phyloP scores from a whole-genome alignment of 2,113 vertebrate species.

The Centrocercus urophasianus region DNA sequence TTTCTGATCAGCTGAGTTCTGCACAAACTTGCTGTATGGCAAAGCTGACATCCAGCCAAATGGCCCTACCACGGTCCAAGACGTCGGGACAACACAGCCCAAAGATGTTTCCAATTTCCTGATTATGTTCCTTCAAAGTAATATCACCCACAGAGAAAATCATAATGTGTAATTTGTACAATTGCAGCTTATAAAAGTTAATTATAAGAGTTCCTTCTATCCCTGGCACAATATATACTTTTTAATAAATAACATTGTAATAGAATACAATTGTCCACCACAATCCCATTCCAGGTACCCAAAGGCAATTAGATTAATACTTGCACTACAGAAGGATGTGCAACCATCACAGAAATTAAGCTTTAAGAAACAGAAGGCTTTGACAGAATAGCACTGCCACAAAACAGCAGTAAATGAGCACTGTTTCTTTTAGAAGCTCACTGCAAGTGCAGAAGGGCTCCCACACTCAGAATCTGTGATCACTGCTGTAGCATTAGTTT shows the following conservation, averaged over 20 bases:
- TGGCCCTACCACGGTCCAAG: background rate
- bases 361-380: conserved; percentile 27
- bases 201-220: conserved; percentile 10
- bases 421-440: background rate
- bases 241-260: conserved; percentile 53
- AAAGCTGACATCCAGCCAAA: conserved; percentile 1
- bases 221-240: background rate
- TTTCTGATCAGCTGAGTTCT: background rate
- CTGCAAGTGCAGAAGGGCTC: background rate
- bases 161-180: background rate
- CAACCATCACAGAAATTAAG: conserved; percentile 4
- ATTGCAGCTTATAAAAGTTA: conserved; percentile 21
- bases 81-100: background rate
- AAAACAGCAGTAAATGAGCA: background rate
- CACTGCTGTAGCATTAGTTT: background rate
- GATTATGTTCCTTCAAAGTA: background rate
- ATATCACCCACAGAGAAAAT: background rate
- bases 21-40: background rate
- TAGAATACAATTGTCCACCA: conserved; percentile 11
- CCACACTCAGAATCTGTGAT: background rate
- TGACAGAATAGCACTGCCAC: background rate
- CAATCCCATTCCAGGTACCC: conserved; percentile 5
- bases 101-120: background rate
- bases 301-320: conserved; percentile 10
- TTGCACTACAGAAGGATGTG: conserved; percentile 37